Evolutionary conservation across 2,888 invertebrate species (phyloP).

Genomic region (Brenthis daphne): DNA sequence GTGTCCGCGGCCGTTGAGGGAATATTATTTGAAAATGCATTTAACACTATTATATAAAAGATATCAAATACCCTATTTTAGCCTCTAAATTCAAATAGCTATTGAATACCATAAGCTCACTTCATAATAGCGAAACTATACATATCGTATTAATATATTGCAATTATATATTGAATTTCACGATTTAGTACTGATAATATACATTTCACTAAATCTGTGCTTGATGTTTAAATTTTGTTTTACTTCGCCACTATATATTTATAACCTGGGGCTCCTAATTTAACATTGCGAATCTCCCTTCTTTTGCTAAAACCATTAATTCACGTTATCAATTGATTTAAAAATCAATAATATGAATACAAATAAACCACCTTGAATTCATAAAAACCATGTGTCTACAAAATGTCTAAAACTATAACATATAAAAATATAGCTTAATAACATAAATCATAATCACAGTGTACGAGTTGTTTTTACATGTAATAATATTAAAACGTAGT

Average conservation of each 20-base stretch:
- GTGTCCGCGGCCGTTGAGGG: too few species aligned
- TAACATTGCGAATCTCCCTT: neutral
- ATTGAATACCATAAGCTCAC: slow-evolving; percentile 14
- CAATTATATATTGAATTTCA: slow-evolving; percentile 22
- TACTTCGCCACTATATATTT: slow-evolving; percentile 37
- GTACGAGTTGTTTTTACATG: slow-evolving; percentile 1
- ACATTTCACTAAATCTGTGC: slow-evolving; percentile 37
- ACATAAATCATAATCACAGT: neutral
- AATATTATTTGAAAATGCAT: neutral
- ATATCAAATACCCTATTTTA: slow-evolving; percentile 6
- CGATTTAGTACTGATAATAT: slow-evolving; percentile 25
- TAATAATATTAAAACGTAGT: slow-evolving; percentile 14
- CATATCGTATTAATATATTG: slow-evolving; percentile 25
- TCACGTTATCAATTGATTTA: neutral
- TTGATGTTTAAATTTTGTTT: slow-evolving; percentile 32
- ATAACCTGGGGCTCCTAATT: slow-evolving; percentile 41
- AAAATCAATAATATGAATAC: neutral
- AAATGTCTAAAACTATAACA: slow-evolving; percentile 1
- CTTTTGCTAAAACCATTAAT: neutral
- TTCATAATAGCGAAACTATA: neutral
- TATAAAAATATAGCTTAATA: neutral
- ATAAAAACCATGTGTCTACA: neutral
- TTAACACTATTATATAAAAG: neutral
- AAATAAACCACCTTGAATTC: neutral
- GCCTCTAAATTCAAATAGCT: slow-evolving; percentile 7